Percentiles rank a stretch among this genome's conserved stretches.
Evolutionary conservation across 2,797 vertebrate species (phyloP).

Genomic region (Buphagus erythrorhynchus): DNA sequence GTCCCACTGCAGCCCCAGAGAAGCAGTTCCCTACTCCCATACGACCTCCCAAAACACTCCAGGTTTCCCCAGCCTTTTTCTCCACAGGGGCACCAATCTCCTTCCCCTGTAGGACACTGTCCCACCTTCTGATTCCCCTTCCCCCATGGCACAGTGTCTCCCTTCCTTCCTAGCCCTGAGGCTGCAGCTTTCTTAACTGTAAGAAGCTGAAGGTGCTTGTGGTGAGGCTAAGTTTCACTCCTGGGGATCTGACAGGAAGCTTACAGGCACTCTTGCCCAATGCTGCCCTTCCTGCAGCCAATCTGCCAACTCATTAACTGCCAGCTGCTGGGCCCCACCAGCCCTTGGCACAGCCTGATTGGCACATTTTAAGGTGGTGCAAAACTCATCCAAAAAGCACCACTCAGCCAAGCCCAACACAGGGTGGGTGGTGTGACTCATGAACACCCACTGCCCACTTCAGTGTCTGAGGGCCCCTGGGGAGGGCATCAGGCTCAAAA

Average conservation of each 20-base stretch:
- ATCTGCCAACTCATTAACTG: slow-evolving; percentile 77
- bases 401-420: not conserved
- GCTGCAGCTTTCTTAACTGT: slow-evolving; percentile 45
- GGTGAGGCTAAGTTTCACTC: slow-evolving; percentile 53
- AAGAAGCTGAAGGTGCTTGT: slow-evolving; percentile 31
- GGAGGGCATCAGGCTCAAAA: not conserved
- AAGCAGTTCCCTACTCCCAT: not conserved
- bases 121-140: not conserved
- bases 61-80: not conserved
- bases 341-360: slow-evolving; percentile 16
- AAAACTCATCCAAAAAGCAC: not conserved
- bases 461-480: not conserved
- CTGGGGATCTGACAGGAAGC: slow-evolving; percentile 72
- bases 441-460: not conserved
- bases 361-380: slow-evolving; percentile 42
- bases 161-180: not conserved
- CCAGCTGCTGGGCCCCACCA: slow-evolving; percentile 45
- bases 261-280: slow-evolving; percentile 79
- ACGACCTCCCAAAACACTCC: accelerated
- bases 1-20: not conserved
- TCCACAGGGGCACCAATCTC: not conserved
- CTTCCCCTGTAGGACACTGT: not conserved
- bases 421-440: not conserved
- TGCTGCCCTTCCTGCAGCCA: slow-evolving; percentile 73
- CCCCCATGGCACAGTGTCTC: not conserved